Percentiles rank a stretch among this genome's conserved stretches.
Evolutionary conservation across 2,888 invertebrate species (phyloP).

Genomic region (Palloptera scutellata): DNA sequence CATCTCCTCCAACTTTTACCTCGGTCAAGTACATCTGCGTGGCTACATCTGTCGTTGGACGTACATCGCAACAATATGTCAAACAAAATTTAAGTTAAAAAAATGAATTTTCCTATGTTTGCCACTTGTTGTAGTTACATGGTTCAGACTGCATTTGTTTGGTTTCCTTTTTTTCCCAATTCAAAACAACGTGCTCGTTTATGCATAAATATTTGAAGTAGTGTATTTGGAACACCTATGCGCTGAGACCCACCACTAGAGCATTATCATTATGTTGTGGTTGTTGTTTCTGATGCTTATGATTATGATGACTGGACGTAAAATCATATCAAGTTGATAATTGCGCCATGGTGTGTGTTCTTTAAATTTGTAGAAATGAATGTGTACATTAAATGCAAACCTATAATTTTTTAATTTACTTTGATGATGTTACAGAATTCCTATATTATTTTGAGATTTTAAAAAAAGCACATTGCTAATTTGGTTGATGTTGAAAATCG

Average conservation of each 20-base stretch:
- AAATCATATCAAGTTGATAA: conserved; percentile 37
- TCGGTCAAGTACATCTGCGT: not conserved
- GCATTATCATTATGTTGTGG: not conserved
- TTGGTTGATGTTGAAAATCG: no score
- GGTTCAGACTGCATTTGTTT: conserved; percentile 27
- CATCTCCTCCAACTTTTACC: not conserved
- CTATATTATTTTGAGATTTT: no score
- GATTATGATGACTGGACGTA: conserved; percentile 31
- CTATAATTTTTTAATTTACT: no score
- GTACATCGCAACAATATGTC: conserved; percentile 32
- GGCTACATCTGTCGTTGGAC: conserved; percentile 5
- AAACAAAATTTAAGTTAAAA: conserved; percentile 16
- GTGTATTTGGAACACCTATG: conserved; percentile 32
- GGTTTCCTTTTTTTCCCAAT: conserved; percentile 17
- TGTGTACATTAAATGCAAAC: no score
- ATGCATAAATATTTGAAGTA: no score
- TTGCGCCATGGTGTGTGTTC: conserved; percentile 32
- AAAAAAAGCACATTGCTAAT: no score
- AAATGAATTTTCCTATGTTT: conserved; percentile 5
- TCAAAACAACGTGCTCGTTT: no score
- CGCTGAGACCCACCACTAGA: conserved; percentile 16
- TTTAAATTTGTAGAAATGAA: not conserved
- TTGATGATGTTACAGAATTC: no score
- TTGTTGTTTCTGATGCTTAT: conserved; percentile 13
- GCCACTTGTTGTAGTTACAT: conserved; percentile 13